Evolutionary conservation across 2,888 invertebrate species (phyloP).

Genomic region (Drosophila rellima): DNA sequence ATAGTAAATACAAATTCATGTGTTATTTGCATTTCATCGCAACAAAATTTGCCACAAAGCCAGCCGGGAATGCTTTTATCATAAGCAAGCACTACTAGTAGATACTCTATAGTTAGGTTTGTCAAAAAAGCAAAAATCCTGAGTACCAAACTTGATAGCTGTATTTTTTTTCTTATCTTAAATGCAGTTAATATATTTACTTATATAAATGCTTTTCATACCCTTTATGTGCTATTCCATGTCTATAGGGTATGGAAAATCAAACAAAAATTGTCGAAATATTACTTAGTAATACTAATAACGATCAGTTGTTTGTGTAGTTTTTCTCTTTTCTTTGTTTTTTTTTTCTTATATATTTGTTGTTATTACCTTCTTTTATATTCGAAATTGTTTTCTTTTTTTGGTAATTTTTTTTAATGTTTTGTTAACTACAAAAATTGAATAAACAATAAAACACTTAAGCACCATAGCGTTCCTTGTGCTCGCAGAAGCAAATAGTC

Average conservation of each 20-base stretch:
- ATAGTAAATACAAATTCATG: conserved; percentile 51
- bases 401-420: conserved; percentile 26
- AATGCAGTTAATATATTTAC: not conserved
- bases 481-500: conserved; percentile 38
- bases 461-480: conserved; percentile 21
- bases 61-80: not conserved
- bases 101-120: conserved; percentile 1
- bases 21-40: conserved; percentile 46
- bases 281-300: conserved; percentile 73
- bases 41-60: conserved; percentile 19
- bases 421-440: conserved; percentile 52
- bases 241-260: conserved; percentile 13
- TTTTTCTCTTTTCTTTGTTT: conserved; percentile 11
- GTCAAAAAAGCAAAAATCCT: not conserved
- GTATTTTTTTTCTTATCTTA: not conserved
- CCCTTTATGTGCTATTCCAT: not conserved
- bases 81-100: not conserved
- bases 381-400: conserved; percentile 13
- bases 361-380: conserved; percentile 6
- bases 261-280: conserved; percentile 49
- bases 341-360: conserved; percentile 18
- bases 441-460: conserved; percentile 60
- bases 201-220: not conserved
- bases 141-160: not conserved
- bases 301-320: conserved; percentile 52